Evolutionary conservation across 2,113 vertebrate species (phyloP), one percentile per base, ranked within the genome.

Genomic region (Tetrao urogallus): DNA sequence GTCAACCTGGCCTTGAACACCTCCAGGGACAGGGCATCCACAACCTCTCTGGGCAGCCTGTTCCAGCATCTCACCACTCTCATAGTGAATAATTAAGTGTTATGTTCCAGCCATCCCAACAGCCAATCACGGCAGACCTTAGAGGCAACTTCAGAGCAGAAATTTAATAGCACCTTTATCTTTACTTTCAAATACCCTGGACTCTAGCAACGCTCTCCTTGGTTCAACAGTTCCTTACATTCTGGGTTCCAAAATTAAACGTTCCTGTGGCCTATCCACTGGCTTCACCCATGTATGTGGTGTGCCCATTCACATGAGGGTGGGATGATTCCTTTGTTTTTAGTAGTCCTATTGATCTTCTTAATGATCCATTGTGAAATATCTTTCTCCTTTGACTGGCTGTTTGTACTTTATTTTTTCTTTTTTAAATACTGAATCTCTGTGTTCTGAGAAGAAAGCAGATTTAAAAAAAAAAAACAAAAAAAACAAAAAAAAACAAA

Each of bases 271-370:
- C 34, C 20, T 10, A 20, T n/a, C 42, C 47, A 1, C 13, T 70
- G 42, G 13, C 3, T 76, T 6, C 6, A 3, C 57, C 10, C 42
- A 64, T 28, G 12, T 81, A 3, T 0, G 2, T 12, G 14, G 5
- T 60, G 16, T 64, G 7, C 13, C 50, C 4, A 10, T n/a, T 56
- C 21, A 47, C 18, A 28, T 57, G 36, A 11, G 28, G 20, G 13
- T 64, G 69, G 11, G 13, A 38, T 16, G 15, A 43, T 77, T 57
- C 18, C 21, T 73, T 69, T 69, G 7, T 85, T 85, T 18, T 52
- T 58, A 4, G 5, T 48, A 30, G 47, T 81, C 22, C 47, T 38
- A 10, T 6, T 67, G 8, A 2, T 74, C 3, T 2, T 71, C 6
- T 66, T 56, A 28, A 32, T 52, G 40, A 71, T 61, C 20, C 22